Evolutionary conservation across 2,797 vertebrate species (phyloP), one percentile per base, ranked within the genome.

Genomic region (Anabas testudineus): DNA sequence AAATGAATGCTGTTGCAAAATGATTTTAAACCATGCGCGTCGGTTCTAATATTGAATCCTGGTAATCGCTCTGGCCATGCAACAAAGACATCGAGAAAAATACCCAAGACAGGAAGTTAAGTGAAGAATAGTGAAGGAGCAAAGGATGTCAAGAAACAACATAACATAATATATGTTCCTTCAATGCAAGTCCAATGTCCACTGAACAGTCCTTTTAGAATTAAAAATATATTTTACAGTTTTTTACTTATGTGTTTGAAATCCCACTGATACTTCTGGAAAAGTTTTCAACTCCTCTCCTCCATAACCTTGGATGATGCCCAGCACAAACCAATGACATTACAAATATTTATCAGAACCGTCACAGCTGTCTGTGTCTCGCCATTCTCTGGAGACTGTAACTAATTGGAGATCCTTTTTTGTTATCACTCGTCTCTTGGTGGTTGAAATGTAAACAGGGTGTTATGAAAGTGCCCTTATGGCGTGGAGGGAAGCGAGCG

Each of bases 391-490:
- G 82, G 87, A 90, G 89, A 90, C 85, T 91, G 88, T 90, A 85
- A 88, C 90, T 93, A 93, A 94, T 94, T 93, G 84, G 86, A 84
- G 87, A 85, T 85, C 78, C 61, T 76, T 90, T 88, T 90, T 86
- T 89, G 86, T 92, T 92, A 92, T 92, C 88, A 7, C 88, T 90
- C 78, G 76, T 90, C 87, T 91, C 81, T 76, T 62, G 81, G 85
- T 87, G 81, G 87, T 88, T 89, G 79, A 89, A 92, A 92, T 91
- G 91, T 93, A 94, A 94, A 93, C 93, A 94, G 81, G 77, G 81
- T 87, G 89, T 92, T 92, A 93, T 91, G 91, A 94, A 94, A 92
- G 91, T 91, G 83, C 89, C 91, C 87, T 93, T 94, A 93, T 93
- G 88, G 90, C 80, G 43, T 78, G 81, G 90, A 87, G 84, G 84